phyloP scores from a whole-genome alignment of 2,888 invertebrate species.

The Drosophila nigricruria region DNA sequence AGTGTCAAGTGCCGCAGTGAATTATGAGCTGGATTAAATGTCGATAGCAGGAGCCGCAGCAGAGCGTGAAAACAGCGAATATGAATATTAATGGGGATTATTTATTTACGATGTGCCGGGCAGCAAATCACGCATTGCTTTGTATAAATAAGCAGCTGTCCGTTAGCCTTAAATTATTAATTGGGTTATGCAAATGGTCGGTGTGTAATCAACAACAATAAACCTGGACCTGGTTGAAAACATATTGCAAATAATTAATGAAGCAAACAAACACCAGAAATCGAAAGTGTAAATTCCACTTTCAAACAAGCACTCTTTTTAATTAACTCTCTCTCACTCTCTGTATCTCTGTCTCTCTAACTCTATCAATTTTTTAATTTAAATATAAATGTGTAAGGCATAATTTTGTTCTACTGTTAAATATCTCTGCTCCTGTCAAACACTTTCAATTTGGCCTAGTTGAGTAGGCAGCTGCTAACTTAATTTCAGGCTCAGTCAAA shows the following conservation, averaged over 20 bases:
- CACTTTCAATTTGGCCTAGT: not conserved
- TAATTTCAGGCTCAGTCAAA: not conserved
- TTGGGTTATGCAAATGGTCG: conserved; percentile 60
- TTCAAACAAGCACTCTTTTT: not conserved
- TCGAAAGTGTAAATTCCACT: conserved; percentile 7
- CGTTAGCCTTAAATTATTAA: conserved; percentile 51
- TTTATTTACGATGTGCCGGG: conserved; percentile 51
- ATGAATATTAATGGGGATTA: conserved; percentile 50
- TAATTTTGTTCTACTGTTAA: too few relatives aligned
- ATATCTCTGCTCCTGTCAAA: not conserved
- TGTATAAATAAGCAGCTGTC: conserved; percentile 61
- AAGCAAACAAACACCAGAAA: conserved; percentile 15
- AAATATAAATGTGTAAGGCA: not conserved
- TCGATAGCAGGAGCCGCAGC: conserved; percentile 39
- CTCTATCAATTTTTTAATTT: not conserved
- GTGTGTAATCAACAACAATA: conserved; percentile 11
- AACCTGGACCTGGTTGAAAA: conserved; percentile 24
- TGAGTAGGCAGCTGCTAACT: not conserved
- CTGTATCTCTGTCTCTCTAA: too few relatives aligned
- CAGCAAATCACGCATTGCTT: conserved; percentile 34
- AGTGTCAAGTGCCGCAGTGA: conserved; percentile 50
- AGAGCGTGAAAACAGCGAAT: conserved; percentile 10
- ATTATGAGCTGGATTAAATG: conserved; percentile 61
- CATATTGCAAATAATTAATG: conserved; percentile 28
- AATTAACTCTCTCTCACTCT: not conserved